A percentile compares a stretch with the other conserved stretches of the same genome.
Conservation (phyloP, 2,797 vertebrate genomes). For the Pangasius macronema region DNA sequence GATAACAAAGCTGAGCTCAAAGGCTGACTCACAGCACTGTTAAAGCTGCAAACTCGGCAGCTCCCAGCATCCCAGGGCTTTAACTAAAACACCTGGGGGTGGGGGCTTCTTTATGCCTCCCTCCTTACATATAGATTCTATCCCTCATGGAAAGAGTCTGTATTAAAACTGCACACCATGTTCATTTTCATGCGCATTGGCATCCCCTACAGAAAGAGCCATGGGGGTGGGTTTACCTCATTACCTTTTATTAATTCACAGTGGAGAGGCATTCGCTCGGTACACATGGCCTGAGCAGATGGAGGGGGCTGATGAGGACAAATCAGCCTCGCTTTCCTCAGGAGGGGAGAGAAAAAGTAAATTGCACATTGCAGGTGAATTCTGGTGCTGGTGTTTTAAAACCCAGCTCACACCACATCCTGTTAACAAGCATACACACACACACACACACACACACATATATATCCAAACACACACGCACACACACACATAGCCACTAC, state of each 20-base stretch:
- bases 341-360: constrained; percentile 25
- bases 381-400: constrained; percentile 57
- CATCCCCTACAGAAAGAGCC: neutral
- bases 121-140: constrained; percentile 28
- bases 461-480: constrained; percentile 38
- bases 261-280: constrained; percentile 52
- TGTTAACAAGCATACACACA: constrained; percentile 35
- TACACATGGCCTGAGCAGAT: constrained; percentile 59
- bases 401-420: constrained; percentile 47
- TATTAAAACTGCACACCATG: constrained; percentile 34
- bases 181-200: neutral
- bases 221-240: constrained; percentile 26
- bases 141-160: constrained; percentile 36
- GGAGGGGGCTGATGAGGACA: constrained; percentile 60
- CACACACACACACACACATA: constrained; percentile 46
- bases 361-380: constrained; percentile 40
- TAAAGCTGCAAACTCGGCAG: constrained; percentile 27
- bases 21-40: neutral
- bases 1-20: constrained; percentile 37
- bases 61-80: neutral
- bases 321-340: constrained; percentile 66
- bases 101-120: neutral
- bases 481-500: constrained; percentile 35
- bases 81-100: neutral
- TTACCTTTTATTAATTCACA: constrained; percentile 66